Conservation (phyloP, 2,113 vertebrate genomes). For the Gnathonemus echidnorhynchus region DNA sequence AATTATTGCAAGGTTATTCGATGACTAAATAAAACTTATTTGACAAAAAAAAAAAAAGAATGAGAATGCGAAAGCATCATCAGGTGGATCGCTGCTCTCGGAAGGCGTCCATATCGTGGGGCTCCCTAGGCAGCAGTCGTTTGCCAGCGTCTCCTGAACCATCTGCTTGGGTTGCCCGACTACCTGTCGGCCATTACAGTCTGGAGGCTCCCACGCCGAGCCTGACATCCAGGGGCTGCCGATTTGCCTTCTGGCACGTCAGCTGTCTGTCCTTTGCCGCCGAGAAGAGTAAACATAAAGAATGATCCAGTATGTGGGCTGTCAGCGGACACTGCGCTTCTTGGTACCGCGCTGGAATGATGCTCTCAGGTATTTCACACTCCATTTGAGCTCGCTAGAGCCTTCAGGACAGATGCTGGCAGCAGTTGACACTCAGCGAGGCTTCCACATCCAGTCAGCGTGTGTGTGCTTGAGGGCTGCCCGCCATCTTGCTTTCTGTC, state of each 20-base stretch:
- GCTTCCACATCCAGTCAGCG: neutral
- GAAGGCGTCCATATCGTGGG: neutral
- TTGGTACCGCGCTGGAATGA: slow-evolving; percentile 47
- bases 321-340: slow-evolving; percentile 33
- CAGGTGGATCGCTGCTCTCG: neutral
- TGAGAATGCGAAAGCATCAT: neutral
- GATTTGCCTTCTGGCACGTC: neutral
- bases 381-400: slow-evolving; percentile 43
- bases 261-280: neutral
- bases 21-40: too few species aligned
- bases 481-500: neutral
- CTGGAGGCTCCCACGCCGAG: neutral
- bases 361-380: slow-evolving; percentile 38
- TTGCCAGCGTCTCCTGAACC: neutral
- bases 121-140: neutral
- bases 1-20: too few species aligned
- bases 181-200: neutral
- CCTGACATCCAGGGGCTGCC: neutral
- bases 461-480: neutral
- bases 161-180: neutral
- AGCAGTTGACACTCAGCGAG: slow-evolving; percentile 17
- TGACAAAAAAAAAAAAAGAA: too few species aligned
- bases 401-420: slow-evolving; percentile 41
- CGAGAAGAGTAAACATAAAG: slow-evolving; percentile 28
- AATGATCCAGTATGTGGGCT: slow-evolving; percentile 44